Base-by-base conservation (phyloP, 2,797 vertebrate genomes). In the Anguilla pacifica region DNA sequence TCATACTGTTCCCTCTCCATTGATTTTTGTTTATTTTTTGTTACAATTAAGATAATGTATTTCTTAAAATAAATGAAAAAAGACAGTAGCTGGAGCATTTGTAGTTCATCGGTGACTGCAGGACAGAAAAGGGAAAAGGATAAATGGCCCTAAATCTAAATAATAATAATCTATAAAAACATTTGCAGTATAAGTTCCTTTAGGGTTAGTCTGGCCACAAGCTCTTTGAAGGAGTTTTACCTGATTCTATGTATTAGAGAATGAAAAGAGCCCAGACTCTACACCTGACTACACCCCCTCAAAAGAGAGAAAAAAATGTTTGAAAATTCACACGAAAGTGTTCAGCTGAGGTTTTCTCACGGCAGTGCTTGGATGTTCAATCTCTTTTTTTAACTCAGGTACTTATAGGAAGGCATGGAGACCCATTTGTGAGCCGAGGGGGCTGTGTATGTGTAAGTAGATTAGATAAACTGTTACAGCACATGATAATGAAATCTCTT, bases 401-500 rank as follows among this genome's bases (percentile, higher is more conserved):
- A 89, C 89, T 90, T 90, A 85, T 64, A 39, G 28, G 43, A 79
- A 64, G 84, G 88, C 85, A 67, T 39, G 61, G 86, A 85, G 79
- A 25, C 25, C 1, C 83, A 84, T 91, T 87, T 88, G 43, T 67
- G 85, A 86, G 85, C 86, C 89, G 39, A 89, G 90, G 70, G 85
- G 91, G 88, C 88, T 88, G 88, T 90, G 83, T 90, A 46, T 46
- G 91, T 93, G 88, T 92, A 92, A 95, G 92, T 87, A 90, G 91
- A 94, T 94, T 94, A 94, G 89, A 92, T 89, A 91, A 92, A 94
- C 90, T 92, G 86, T 89, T 74, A 83, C 89, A 88, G 89, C 92
- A 91, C 88, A 87, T 89, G 35, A 64, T 93, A 93, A 94, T 93
- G 92, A 92, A 93, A 94, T 91, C 89, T 88, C 64, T 84, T 89